Base-by-base conservation (phyloP, 2,797 vertebrate species). In the Pseudomugil tenellus region DNA sequence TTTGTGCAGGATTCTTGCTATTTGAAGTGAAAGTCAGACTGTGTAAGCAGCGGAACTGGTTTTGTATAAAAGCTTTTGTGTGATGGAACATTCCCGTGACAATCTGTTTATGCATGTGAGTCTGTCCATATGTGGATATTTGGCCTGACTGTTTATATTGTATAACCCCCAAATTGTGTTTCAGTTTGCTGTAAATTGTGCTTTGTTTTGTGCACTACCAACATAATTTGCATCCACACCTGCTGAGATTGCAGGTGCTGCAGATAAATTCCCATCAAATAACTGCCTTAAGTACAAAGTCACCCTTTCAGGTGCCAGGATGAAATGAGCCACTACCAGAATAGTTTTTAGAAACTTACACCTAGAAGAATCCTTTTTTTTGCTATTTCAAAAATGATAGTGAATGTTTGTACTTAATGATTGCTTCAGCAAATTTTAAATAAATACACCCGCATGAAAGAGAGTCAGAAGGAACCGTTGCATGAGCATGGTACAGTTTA, bases 231-330 rank as follows among this genome's bases (percentile, higher is more conserved):
- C 67, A 79, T 69, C 67, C 74, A 77, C 87, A 89, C 72, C 84
- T 87, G 84, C 85, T 70, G 65, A 80, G 74, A 70, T 54, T 63
- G 67, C 84, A 89, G 85, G 79, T 78, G 81, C 65, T 73, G 67
- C 51, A 65, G 71, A 79, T 77, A 71, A 83, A 88, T 77, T 72
- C 67, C 59, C 70, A 63, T 63, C 61, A 69, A 76, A 88, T 72
- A 58, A 66, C 70, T 70, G 56, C 54, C 41, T 71, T 54, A 63
- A 70, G 58, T 35, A 17, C 51, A 58, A 61, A 72, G 34, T 61
- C 56, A 26, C 67, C 71, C 70, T 61, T 51, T 65, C 53, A 58
- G 56, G 59, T 75, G 67, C 58, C 37, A 49, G 51, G 64, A n/a
- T 60, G 41, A 26, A 58, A 39, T 26, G 51, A 58, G 34, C 31